Percentiles rank a stretch among this genome's conserved stretches.
These are phyloP conservation scores for Helicoverpa assulta DNA, from an alignment of 2,888 invertebrate genomes.

Conservation along the genomic window DNA sequence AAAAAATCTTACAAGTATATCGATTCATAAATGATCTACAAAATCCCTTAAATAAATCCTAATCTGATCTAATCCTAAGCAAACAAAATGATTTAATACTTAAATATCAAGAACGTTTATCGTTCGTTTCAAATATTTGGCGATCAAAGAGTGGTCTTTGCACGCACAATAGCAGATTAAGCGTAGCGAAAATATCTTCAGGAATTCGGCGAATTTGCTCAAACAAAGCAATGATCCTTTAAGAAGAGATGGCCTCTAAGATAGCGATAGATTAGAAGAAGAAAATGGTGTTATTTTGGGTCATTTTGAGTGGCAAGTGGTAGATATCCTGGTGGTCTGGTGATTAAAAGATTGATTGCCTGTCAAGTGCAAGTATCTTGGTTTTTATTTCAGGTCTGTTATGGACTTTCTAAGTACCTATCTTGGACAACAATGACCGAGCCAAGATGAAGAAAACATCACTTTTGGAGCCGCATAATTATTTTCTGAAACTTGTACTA, in stretches of 20 bases:
- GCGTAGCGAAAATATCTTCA: conserved; percentile 48
- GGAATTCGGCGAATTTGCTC: conserved; percentile 51
- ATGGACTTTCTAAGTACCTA: too few relatives aligned
- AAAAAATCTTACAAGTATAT: too few relatives aligned
- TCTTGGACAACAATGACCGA: too few relatives aligned
- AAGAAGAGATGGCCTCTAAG: conserved; percentile 22
- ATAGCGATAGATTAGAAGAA: conserved; percentile 14
- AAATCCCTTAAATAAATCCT: background rate
- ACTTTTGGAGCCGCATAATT: too few relatives aligned
- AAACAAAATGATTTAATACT: conserved; percentile 22
- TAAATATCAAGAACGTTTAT: conserved; percentile 10
- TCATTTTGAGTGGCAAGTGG: conserved; percentile 4
- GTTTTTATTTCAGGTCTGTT: too few relatives aligned
- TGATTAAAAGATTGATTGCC: too few relatives aligned
- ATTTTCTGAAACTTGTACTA: too few relatives aligned
- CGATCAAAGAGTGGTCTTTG: conserved; percentile 38
- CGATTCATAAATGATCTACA: too few relatives aligned
- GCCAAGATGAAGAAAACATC: too few relatives aligned
- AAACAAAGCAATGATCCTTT: conserved; percentile 44
- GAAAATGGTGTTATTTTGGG: conserved; percentile 15
- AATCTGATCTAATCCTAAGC: conserved; percentile 19
- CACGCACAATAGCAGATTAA: conserved; percentile 49
- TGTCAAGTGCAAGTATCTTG: too few relatives aligned
- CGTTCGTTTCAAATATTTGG: conserved; percentile 46
- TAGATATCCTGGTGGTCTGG: background rate